phyloP scores from a whole-genome alignment of 2,888 invertebrate species.

The Lamellibrachia columna region DNA sequence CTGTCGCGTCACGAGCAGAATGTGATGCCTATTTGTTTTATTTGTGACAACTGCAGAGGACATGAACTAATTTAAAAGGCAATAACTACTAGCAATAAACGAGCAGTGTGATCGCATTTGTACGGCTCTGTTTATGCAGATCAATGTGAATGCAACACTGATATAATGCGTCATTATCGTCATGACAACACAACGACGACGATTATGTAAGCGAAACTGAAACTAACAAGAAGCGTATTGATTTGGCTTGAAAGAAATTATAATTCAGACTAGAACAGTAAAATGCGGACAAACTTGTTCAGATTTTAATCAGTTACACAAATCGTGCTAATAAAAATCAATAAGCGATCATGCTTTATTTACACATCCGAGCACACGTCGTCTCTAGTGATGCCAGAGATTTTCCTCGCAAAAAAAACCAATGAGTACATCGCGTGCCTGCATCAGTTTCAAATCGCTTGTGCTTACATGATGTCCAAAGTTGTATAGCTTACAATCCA shows the following conservation, averaged over 20 bases:
- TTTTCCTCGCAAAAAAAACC: background rate
- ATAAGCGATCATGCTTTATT: constrained; percentile 1
- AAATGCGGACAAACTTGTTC: background rate
- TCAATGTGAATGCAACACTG: no score
- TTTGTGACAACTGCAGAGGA: no score
- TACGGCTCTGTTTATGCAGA: no score
- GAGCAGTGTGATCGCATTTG: no score
- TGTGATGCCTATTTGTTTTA: no score
- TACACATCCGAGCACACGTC: background rate
- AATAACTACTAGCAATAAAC: no score
- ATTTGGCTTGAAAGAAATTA: background rate
- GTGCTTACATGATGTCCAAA: background rate
- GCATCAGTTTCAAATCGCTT: background rate
- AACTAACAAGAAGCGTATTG: no score
- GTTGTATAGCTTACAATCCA: background rate
- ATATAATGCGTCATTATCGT: no score
- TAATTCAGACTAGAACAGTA: background rate
- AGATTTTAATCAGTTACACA: background rate
- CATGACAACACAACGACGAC: no score
- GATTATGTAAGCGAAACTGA: no score
- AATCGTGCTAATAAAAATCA: background rate
- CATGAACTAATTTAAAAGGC: no score
- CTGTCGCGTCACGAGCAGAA: no score
- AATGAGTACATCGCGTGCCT: background rate
- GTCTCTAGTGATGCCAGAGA: background rate